Base-by-base conservation (phyloP, 2,888 invertebrate genomes). In the Euplexia lucipara region DNA sequence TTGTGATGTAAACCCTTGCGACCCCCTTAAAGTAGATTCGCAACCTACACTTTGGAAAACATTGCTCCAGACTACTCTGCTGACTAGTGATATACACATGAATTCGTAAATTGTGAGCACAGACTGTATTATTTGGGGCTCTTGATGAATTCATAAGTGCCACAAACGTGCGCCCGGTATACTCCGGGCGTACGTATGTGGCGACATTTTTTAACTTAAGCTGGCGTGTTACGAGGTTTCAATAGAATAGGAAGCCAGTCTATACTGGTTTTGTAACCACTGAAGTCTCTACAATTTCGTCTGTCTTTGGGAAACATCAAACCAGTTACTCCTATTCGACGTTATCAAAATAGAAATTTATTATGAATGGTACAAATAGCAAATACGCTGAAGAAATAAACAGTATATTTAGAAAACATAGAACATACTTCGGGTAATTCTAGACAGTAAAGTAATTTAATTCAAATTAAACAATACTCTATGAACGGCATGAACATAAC, bases 41-140 rank as follows among this genome's bases (percentile, higher is more conserved):
- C n/a, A n/a, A n/a, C n/a, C n/a, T n/a, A n/a, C n/a, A n/a, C n/a
- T n/a, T n/a, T n/a, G n/a, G n/a, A n/a, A n/a, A n/a, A n/a, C n/a
- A n/a, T n/a, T n/a, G n/a, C 26, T 26, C 26, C 5, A 26, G 26
- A 26, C 26, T 26, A 26, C 26, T 26, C 5, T 26, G 26, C 3
- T 3, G 26, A 42, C 68, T 73, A 52, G 61, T 78, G 54, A 61
- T 54, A 45, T 47, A 66, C 51, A 63, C 74, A 66, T 72, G 67
- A 74, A 77, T 74, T 72, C 60, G 58, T 68, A 73, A 78, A 78
- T 57, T 77, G 62, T 73, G 59, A 49, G 26, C 41, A 37, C 47
- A 61, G 68, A 72, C 61, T 60, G 41, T 62, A 53, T 54, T 52
- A 68, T 78, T 75, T 78, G 52, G 61, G 44, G 52, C 49, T 58